A percentile compares a stretch with the other conserved stretches of the same genome.
phyloP scores from a whole-genome alignment of 2,113 vertebrate genomes.

The Phainopepla nitens region DNA sequence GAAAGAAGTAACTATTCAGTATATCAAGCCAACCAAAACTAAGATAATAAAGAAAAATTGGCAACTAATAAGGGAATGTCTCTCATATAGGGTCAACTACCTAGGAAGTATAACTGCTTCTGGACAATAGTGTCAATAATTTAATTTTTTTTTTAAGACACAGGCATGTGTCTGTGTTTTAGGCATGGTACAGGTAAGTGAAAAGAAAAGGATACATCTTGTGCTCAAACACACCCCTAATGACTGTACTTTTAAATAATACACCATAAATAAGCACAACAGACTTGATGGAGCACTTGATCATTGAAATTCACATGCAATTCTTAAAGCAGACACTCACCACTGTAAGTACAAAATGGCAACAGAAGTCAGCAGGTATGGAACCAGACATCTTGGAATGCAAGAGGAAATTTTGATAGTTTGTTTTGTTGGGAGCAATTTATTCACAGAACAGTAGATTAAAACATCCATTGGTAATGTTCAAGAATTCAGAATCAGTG shows the following conservation, averaged over 20 bases:
- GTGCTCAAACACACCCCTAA: not conserved
- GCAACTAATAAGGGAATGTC: not conserved
- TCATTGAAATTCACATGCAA: not conserved
- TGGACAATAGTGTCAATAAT: not conserved
- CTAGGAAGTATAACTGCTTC: not conserved
- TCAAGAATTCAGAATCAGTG: not conserved
- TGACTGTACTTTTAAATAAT: not conserved
- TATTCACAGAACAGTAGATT: not conserved
- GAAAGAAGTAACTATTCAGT: not conserved
- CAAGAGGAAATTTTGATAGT: not conserved
- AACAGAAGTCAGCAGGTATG: not conserved
- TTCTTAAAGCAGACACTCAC: not conserved
- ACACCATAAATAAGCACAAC: not conserved
- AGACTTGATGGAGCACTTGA: not conserved
- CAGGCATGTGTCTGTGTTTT: too few species aligned
- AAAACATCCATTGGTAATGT: not conserved
- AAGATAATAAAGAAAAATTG: constrained; percentile 19
- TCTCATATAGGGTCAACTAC: not conserved
- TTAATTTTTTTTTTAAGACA: not conserved
- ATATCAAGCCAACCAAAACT: not conserved
- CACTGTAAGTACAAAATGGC: not conserved
- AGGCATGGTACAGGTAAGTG: not conserved
- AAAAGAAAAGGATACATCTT: not conserved
- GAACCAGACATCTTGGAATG: not conserved
- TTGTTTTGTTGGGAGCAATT: not conserved